Base-by-base conservation (phyloP, 2,113 vertebrate genomes). In the Zapornia atra region DNA sequence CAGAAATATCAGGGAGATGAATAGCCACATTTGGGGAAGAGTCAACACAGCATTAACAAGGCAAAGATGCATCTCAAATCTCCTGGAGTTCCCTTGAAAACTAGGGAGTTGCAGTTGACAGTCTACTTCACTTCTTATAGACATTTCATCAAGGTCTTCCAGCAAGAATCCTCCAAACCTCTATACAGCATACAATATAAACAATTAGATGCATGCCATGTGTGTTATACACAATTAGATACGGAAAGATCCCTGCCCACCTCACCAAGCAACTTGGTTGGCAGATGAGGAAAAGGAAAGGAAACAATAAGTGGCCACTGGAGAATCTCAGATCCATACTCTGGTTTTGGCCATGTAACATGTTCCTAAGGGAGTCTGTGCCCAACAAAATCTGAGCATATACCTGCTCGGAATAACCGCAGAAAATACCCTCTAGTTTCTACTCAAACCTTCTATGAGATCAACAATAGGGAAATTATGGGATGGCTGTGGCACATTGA, bases 301-400 rank as follows among this genome's bases (percentile, higher is more conserved):
- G 20, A 6, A 25, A 20, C 15, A 79, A 63, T 3, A 61, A 70
- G 29, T 2, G 13, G 24, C 34, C 33, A 22, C 1, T 12, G 7
- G 54, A 68, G 16, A 6, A 54, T 25, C 8, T 51, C 29, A 26
- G 57, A n/a, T 31, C 22, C 12, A 12, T 36, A 19, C 26, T 66
- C 29, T 14, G 11, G 22, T 61, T 61, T 61, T 25, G 13, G 36
- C 10, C 25, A 25, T 1, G 8, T 20, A 72, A 72, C 0, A 0
- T 1, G 1, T 38, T 48, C 65, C 60, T 22, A 29, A 22, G 1
- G 14, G 57, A 70, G 21, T 56, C 19, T 46, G 29, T 33, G 75
- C 10, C 8, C 22, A 34, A 29, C 2, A 7, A 4, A 0, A 0
- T 29, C 10, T 33, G 15, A 54, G 9, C 38, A 59, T 29, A 26